Conservation (phyloP, 2,797 vertebrate genomes). For the Phrynocephalus guinanensis region DNA sequence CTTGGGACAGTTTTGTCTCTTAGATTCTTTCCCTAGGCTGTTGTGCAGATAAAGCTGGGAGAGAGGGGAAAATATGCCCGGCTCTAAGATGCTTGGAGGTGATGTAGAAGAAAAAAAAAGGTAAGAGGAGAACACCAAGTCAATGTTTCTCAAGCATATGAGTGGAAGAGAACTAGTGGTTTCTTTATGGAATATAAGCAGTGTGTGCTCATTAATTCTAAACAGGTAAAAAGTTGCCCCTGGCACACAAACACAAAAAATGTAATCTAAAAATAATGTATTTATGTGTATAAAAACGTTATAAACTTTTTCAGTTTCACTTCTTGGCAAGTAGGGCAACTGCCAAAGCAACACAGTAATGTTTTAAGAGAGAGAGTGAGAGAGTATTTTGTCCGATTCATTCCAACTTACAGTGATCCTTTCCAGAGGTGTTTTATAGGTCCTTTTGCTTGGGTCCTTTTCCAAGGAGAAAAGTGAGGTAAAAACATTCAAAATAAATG, state of each 20-base stretch:
- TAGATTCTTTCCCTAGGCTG: background rate
- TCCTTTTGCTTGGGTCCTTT: background rate
- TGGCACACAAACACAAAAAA: conserved; percentile 53
- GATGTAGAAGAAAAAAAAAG: background rate
- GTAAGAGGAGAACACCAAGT: conserved; percentile 23
- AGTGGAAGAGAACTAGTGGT: conserved; percentile 31
- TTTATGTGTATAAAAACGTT: conserved; percentile 54
- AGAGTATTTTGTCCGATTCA: too few species aligned
- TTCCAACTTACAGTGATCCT: too few species aligned
- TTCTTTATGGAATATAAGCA: conserved; percentile 32
- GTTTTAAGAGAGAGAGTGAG: conserved; percentile 8
- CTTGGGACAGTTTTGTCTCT: background rate
- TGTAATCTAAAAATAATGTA: conserved; percentile 42
- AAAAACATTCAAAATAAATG: background rate
- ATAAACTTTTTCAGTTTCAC: conserved; percentile 3
- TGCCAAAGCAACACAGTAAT: conserved; percentile 44
- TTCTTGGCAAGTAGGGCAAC: conserved; percentile 51
- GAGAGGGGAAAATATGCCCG: too few species aligned
- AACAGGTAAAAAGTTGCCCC: background rate
- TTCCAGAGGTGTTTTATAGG: too few species aligned
- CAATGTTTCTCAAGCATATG: background rate
- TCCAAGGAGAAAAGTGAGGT: background rate
- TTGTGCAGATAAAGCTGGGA: background rate
- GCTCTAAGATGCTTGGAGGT: background rate
- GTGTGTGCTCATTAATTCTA: conserved; percentile 56